Evolutionary conservation across 2,113 vertebrate genomes (phyloP).

Genomic region (Cyanoramphus novaezelandiae): DNA sequence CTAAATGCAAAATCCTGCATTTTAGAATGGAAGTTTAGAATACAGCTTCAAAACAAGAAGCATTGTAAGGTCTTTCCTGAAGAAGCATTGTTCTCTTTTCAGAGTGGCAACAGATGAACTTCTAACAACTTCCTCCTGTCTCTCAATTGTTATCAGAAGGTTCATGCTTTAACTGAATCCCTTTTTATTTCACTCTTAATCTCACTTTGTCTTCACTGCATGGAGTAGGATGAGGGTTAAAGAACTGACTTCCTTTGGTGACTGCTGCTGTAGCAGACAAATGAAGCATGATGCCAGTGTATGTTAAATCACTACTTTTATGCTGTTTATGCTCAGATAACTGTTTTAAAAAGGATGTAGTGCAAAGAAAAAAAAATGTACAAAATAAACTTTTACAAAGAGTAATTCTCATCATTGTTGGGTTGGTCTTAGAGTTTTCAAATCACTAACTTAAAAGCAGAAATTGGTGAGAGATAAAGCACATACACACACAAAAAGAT

Average conservation of each 20-base stretch:
- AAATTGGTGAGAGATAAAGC: constrained; percentile 15
- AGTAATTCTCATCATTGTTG: constrained; percentile 4
- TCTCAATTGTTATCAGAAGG: not conserved
- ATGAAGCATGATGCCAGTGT: not conserved
- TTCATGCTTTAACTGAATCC: not conserved
- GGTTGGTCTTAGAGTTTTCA: constrained; percentile 5
- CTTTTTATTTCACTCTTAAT: not conserved
- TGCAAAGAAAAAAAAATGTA: not conserved
- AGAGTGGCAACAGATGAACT: not conserved
- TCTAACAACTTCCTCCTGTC: not conserved
- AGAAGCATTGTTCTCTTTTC: not conserved
- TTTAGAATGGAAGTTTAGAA: not conserved
- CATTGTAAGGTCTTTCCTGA: not conserved
- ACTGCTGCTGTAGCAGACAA: not conserved
- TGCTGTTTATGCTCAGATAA: not conserved
- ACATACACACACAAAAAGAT: not conserved
- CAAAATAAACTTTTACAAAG: not conserved
- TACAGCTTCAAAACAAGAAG: not conserved
- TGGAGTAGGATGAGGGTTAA: not conserved
- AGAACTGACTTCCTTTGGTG: not conserved
- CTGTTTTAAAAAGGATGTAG: not conserved
- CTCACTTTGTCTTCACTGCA: not conserved
- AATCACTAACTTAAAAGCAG: not conserved
- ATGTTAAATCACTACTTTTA: not conserved
- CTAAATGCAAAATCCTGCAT: not conserved